Conservation (phyloP, 2,113 vertebrate species). For the Lethenteron camtschaticum region DNA sequence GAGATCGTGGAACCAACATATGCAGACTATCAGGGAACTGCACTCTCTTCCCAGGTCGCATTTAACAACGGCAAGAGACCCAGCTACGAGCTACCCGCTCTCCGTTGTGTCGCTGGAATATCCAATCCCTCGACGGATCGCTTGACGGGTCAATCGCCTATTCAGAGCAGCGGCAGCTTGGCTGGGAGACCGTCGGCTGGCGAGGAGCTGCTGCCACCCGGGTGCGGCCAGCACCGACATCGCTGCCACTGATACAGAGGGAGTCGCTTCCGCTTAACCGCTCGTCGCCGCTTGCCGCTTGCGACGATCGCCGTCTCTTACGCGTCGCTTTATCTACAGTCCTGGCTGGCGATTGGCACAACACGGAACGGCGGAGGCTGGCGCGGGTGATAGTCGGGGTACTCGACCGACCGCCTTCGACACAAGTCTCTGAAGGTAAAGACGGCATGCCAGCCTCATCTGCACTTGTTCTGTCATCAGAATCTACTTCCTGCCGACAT, state of each 20-base stretch:
- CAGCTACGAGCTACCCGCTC: too few species aligned
- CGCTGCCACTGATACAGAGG: not conserved
- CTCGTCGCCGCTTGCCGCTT: not conserved
- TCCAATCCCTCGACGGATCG: too few species aligned
- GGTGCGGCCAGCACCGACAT: not conserved
- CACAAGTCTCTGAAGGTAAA: not conserved
- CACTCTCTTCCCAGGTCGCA: too few species aligned
- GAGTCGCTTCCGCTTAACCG: not conserved
- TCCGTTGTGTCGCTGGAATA: too few species aligned
- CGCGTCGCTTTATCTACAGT: not conserved
- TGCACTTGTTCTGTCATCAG: not conserved
- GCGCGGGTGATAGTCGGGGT: conserved; percentile 3
- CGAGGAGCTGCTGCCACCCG: too few species aligned
- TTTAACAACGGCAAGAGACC: too few species aligned
- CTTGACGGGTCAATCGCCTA: not conserved
- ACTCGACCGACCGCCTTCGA: not conserved
- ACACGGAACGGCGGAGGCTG: conserved; percentile 1
- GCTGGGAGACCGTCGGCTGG: not conserved
- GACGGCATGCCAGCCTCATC: not conserved
- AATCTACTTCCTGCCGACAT: not conserved
- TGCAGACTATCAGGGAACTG: too few species aligned
- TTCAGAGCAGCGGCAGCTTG: conserved; percentile 1
- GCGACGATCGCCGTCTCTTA: not conserved
- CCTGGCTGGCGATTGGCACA: conserved; percentile 3
- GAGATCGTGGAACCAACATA: too few species aligned